Percentiles rank a stretch among this genome's conserved stretches.
These are phyloP conservation scores for Choloepus didactylus DNA, from an alignment of 2,797 vertebrate genomes.

Conservation along the genomic window DNA sequence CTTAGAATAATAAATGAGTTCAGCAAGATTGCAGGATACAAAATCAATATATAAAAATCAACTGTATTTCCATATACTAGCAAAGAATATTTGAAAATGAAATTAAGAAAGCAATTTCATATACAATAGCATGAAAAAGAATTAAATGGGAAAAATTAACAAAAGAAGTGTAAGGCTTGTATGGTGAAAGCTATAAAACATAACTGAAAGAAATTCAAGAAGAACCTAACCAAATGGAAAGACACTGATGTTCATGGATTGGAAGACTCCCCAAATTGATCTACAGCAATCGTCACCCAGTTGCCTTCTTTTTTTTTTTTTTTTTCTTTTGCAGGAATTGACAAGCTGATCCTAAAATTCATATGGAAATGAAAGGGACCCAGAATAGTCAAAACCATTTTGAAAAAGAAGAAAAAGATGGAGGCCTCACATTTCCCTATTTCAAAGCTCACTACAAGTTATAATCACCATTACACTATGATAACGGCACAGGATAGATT, in stretches of 20 bases:
- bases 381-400: background rate
- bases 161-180: background rate
- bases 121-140: slow-evolving; percentile 23
- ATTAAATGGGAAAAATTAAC: slow-evolving; percentile 45
- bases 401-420: slow-evolving; percentile 50
- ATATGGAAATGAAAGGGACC: background rate
- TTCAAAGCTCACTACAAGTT: slow-evolving; percentile 23
- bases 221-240: background rate
- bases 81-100: slow-evolving; percentile 19
- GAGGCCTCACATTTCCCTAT: background rate
- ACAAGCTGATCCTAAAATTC: background rate
- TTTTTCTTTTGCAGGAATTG: background rate
- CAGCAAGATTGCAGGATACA: background rate
- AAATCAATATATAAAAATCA: slow-evolving; percentile 18
- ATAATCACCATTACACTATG: background rate
- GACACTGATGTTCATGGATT: background rate
- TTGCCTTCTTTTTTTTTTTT: background rate
- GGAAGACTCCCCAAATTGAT: background rate
- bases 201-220: background rate
- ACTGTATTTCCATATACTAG: background rate
- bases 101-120: slow-evolving; percentile 9
- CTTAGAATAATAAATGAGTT: slow-evolving; percentile 26
- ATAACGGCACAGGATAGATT: background rate
- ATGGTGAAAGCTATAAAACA: background rate
- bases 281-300: background rate